These are phyloP conservation scores for Channa striata DNA, from an alignment of 2,797 vertebrate genomes.

Conservation along the genomic window DNA sequence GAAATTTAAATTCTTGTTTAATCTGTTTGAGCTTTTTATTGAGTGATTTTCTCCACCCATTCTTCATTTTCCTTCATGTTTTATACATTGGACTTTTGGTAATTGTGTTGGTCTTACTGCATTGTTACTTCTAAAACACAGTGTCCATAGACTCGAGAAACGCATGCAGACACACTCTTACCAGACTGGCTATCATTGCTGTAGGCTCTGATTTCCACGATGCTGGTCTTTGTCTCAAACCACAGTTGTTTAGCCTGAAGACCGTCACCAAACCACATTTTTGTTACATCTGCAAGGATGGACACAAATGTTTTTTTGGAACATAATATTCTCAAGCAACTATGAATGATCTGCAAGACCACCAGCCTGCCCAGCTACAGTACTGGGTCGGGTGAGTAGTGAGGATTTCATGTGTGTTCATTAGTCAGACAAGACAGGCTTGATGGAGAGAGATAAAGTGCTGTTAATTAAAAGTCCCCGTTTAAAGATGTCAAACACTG, in stretches of 20 bases:
- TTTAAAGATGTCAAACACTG: not conserved
- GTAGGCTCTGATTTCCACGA: slow-evolving; percentile 87
- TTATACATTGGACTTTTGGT: no score
- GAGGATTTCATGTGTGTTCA: no score
- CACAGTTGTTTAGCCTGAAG: slow-evolving; percentile 85
- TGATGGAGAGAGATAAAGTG: not conserved
- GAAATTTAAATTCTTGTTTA: no score
- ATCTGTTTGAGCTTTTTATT: no score
- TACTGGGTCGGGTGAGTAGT: not conserved
- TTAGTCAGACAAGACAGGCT: not conserved
- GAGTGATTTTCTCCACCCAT: no score
- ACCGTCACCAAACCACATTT: slow-evolving; percentile 88
- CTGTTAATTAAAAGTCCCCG: not conserved
- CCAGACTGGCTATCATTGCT: slow-evolving; percentile 88
- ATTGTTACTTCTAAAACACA: not conserved
- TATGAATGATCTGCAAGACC: no score
- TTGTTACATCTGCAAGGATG: slow-evolving; percentile 78
- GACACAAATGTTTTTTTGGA: not conserved
- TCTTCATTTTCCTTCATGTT: no score
- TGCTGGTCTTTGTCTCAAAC: slow-evolving; percentile 86
- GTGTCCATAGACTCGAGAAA: not conserved
- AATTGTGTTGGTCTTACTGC: no score
- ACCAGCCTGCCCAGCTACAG: no score
- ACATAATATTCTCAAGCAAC: no score
- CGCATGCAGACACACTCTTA: slow-evolving; percentile 53